Conservation (phyloP, 2,888 invertebrate genomes). For the Ligdia adustata region DNA sequence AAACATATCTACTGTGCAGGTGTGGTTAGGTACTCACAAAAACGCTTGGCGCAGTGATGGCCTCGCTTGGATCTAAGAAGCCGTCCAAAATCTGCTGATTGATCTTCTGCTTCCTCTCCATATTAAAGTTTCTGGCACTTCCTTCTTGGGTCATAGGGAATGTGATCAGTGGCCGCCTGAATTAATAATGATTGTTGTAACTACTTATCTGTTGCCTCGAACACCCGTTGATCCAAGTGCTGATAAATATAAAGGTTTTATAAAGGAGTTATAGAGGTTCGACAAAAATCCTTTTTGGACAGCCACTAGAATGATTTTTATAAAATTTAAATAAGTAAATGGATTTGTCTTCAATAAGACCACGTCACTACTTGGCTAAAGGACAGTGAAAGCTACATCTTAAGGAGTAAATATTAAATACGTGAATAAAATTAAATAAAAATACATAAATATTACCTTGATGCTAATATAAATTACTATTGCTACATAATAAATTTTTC, state of each 20-base stretch:
- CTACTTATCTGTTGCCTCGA: neutral
- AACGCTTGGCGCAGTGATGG: slow-evolving; percentile 70
- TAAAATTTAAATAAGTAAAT: neutral
- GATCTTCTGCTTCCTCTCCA: slow-evolving; percentile 67
- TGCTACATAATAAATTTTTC: too few relatives aligned
- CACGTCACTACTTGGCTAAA: too few relatives aligned
- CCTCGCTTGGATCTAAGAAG: slow-evolving; percentile 60
- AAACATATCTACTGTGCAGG: too few relatives aligned
- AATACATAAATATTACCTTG: too few relatives aligned
- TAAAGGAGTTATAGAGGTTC: too few relatives aligned
- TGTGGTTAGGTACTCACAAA: slow-evolving; percentile 62
- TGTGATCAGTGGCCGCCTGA: slow-evolving; percentile 71
- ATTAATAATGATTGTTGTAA: neutral
- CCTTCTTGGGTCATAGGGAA: slow-evolving; percentile 74
- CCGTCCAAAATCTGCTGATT: slow-evolving; percentile 78
- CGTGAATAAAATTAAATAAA: too few relatives aligned
- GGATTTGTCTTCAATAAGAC: neutral
- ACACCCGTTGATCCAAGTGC: too few relatives aligned
- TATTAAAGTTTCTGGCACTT: slow-evolving; percentile 57
- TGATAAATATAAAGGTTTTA: too few relatives aligned
- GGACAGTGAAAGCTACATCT: too few relatives aligned
- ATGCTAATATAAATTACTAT: too few relatives aligned
- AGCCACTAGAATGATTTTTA: neutral
- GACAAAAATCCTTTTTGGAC: neutral
- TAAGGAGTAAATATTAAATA: too few relatives aligned